These are phyloP conservation scores for Caenorhabditis latens DNA, from an alignment of 1,140 invertebrate species.

Conservation along the genomic window DNA sequence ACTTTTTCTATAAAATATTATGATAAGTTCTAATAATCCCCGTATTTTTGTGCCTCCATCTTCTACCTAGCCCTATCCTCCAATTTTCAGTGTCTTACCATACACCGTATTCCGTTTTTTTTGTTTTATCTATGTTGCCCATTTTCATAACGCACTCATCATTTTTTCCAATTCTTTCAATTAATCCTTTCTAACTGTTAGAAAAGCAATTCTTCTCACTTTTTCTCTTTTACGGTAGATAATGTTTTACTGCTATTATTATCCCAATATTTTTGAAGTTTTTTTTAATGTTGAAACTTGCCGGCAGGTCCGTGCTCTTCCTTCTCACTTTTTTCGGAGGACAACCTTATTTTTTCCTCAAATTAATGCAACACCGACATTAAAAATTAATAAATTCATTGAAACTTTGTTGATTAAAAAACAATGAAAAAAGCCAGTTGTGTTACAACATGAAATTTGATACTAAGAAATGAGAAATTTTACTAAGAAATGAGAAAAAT, in stretches of 20 bases:
- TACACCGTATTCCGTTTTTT: neutral
- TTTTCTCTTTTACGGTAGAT: slow-evolving; percentile 24
- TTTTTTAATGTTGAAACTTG: neutral
- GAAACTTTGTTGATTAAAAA: no score
- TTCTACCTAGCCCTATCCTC: no score
- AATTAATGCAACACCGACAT: no score
- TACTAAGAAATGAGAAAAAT: no score
- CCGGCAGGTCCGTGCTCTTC: slow-evolving; percentile 29
- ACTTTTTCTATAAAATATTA: no score
- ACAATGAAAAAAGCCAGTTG: neutral
- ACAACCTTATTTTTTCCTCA: no score
- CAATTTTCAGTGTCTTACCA: no score
- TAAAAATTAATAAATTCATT: no score
- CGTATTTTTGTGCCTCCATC: no score
- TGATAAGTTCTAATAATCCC: no score
- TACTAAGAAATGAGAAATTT: no score
- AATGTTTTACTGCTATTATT: neutral
- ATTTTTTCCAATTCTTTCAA: neutral
- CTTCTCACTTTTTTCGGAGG: neutral
- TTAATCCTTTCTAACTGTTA: neutral
- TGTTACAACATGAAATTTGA: neutral
- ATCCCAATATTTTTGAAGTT: neutral
- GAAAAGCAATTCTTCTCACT: slow-evolving; percentile 20
- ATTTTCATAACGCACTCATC: neutral
- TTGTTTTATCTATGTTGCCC: neutral